phyloP scores from a whole-genome alignment of 2,888 invertebrate genomes.

The Gastracanthus pulcherrimus region DNA sequence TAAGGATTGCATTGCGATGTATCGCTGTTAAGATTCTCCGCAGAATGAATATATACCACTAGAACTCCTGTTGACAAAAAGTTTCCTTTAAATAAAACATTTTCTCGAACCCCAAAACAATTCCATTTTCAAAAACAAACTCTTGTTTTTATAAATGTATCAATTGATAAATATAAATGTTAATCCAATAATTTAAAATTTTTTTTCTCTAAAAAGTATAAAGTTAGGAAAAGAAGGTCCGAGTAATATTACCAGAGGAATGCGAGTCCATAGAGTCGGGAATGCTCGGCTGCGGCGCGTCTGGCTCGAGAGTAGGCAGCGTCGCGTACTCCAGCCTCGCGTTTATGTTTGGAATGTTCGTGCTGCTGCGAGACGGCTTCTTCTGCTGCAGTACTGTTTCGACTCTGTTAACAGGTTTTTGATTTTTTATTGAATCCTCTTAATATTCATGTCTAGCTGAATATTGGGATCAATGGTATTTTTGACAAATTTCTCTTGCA shows the following conservation, averaged over 20 bases:
- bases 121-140: too few species aligned
- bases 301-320: conserved; percentile 75
- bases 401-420: conserved; percentile 68
- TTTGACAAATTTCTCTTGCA: too few species aligned
- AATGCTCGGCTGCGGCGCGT: conserved; percentile 70
- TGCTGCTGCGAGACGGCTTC: conserved; percentile 69
- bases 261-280: conserved; percentile 64
- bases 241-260: conserved; percentile 69
- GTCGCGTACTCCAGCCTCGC: conserved; percentile 77
- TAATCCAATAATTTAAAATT: too few species aligned
- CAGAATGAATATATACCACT: conserved; percentile 79
- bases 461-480: too few species aligned
- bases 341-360: conserved; percentile 73
- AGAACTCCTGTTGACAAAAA: conserved; percentile 75
- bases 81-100: not conserved
- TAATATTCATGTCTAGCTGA: too few species aligned
- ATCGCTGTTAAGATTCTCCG: conserved; percentile 77
- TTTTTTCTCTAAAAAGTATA: not conserved
- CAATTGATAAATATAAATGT: too few species aligned
- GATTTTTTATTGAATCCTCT: not conserved
- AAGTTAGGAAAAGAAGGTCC: not conserved
- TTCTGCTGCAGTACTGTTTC: conserved; percentile 76
- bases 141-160: not conserved
- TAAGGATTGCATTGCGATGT: conserved; percentile 78
- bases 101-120: not conserved